Evolutionary conservation across 2,797 vertebrate species (phyloP), one percentile per base, ranked within the genome.

Genomic region (Platalea minor): DNA sequence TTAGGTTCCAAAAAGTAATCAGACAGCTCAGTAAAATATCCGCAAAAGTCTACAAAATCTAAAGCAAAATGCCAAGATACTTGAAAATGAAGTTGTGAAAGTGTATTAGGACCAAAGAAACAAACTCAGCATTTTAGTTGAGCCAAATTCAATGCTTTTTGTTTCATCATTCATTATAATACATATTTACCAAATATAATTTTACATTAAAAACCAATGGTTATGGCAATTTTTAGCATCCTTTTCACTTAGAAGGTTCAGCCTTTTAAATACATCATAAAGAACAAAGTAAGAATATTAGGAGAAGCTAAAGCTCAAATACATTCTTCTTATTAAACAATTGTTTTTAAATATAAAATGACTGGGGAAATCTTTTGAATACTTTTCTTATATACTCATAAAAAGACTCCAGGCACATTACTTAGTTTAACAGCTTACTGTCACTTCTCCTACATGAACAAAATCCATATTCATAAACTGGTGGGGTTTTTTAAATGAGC

Each of bases 401-500:
- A 90, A 70, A 79, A 79, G 31, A 89, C 18, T 69, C n/a, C 56
- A 39, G 63, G 63, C 61, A 86, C 35, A 86, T 63, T 61, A 78
- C 50, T 88, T 84, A 63, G 84, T 63, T 87, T 53, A 95, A 91
- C 68, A 95, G 56, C 56, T 63, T 73, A 78, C 65, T 91, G 65
- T 43, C 85, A 91, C 80, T 77, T 89, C 76, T 68, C 79, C 88
- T 59, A 82, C 51, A 26, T 16, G 39, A 91, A 85, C 46, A 85
- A 94, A 91, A 93, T 85, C 77, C 68, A 69, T 93, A 93, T 87
- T 81, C 95, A 88, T 85, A 51, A 94, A 87, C 41, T 8, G 17
- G 43, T 73, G 37, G 33, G 2, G 4, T 11, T 76, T 95, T 79
- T 80, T 5, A 82, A 91, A 89, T 24, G 45, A 95, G 80, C 46